Conservation (phyloP, 2,113 vertebrate species). For the Anarhynchus alexandrinus region DNA sequence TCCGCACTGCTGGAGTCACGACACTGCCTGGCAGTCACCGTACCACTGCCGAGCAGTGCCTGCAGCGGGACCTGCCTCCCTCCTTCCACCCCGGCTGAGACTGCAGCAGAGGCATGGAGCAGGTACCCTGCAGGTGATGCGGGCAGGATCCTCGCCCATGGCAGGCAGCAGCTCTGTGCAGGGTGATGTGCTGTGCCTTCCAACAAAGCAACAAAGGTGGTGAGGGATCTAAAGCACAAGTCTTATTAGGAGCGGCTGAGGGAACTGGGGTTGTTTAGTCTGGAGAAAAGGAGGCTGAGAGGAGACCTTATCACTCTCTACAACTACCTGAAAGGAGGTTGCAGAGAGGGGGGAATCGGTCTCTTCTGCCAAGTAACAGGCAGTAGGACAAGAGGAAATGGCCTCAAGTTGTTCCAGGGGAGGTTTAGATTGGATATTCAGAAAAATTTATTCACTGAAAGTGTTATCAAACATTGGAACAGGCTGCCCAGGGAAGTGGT, state of each 20-base stretch:
- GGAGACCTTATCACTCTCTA: not conserved
- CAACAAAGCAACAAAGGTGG: not conserved
- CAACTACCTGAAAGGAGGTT: not conserved
- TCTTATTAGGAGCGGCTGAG: not conserved
- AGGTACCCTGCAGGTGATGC: not conserved
- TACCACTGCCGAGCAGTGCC: not conserved
- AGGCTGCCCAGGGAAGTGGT: not conserved
- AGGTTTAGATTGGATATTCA: not conserved
- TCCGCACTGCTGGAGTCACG: not conserved
- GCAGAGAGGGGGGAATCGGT: not conserved
- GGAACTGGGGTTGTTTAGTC: not conserved
- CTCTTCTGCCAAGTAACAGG: not conserved
- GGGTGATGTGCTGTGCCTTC: not conserved
- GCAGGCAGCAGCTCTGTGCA: not conserved
- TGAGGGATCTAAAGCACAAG: not conserved
- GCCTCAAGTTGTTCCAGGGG: not conserved
- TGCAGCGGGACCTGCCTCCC: not conserved
- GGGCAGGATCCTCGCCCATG: not conserved
- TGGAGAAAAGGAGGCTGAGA: not conserved
- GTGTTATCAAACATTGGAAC: not conserved
- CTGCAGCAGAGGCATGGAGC: not conserved
- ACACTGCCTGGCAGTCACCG: not conserved
- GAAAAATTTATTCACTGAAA: not conserved
- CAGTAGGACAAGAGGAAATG: not conserved
- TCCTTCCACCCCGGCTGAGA: not conserved